phyloP scores from a whole-genome alignment of 35 echinoderm and acorn worm genomes.

The Stichopus chloronotus region DNA sequence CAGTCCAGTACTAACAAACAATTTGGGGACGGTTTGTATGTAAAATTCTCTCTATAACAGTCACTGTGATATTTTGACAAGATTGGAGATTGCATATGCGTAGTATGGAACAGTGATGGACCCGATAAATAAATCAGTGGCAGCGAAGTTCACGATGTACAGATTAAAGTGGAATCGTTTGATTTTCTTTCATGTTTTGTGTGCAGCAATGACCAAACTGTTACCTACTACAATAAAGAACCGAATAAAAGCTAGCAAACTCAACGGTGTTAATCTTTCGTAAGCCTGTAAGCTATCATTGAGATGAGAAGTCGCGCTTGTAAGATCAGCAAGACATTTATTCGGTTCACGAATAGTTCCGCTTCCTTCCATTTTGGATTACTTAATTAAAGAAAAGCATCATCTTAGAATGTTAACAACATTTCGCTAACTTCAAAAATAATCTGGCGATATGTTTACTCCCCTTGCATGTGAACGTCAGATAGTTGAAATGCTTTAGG shows the following conservation, averaged over 20 bases:
- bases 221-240: not conserved
- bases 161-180: conserved; percentile 12
- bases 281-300: not conserved
- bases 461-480: too few relatives aligned
- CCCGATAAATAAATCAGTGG: not conserved
- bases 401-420: too few relatives aligned
- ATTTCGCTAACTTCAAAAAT: too few relatives aligned
- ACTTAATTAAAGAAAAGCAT: too few relatives aligned
- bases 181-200: not conserved
- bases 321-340: not conserved
- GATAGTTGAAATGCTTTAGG: too few relatives aligned
- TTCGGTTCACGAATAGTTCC: not conserved
- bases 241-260: not conserved
- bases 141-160: conserved; percentile 12
- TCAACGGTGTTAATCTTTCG: not conserved
- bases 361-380: not conserved
- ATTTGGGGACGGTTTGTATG: not conserved
- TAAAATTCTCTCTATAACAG: too few relatives aligned
- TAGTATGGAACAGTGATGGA: not conserved
- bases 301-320: not conserved
- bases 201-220: not conserved
- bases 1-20: not conserved
- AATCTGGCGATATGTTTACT: too few relatives aligned
- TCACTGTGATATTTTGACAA: too few relatives aligned
- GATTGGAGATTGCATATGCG: not conserved